phyloP scores from a whole-genome alignment of 2,797 vertebrate species.

The Eulemur rubriventer region DNA sequence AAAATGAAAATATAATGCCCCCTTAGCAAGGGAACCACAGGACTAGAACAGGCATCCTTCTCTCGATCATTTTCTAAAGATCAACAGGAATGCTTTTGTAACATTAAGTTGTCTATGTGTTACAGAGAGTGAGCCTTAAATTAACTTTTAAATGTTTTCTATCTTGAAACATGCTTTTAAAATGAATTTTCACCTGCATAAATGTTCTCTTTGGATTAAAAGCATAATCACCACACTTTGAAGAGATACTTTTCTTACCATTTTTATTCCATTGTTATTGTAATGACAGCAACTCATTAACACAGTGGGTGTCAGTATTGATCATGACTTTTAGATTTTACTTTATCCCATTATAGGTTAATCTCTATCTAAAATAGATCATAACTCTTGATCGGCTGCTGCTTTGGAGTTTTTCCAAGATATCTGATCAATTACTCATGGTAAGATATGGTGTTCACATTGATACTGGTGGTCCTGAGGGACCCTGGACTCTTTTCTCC shows the following conservation, averaged over 20 bases:
- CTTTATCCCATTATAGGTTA: not conserved
- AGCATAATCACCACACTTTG: conserved; percentile 33
- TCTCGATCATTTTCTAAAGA: not conserved
- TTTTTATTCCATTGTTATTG: conserved; percentile 49
- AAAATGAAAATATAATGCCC: not conserved
- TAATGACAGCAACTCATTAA: conserved; percentile 61
- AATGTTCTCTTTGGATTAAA: conserved; percentile 46
- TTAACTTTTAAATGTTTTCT: conserved; percentile 45
- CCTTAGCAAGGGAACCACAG: not conserved
- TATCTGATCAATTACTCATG: not conserved
- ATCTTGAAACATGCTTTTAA: conserved; percentile 45
- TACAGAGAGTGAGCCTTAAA: not conserved
- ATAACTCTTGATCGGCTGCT: not conserved
- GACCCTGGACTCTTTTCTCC: not conserved
- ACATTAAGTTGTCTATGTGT: conserved; percentile 27
- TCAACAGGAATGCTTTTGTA: not conserved
- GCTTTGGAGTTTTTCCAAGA: conserved; percentile 31
- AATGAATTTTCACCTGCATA: conserved; percentile 55
- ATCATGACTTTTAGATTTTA: conserved; percentile 48
- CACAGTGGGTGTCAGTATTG: conserved; percentile 30
- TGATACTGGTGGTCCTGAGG: not conserved
- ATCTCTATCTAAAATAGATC: conserved; percentile 53
- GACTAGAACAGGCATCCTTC: not conserved
- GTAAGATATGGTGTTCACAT: conserved; percentile 32
- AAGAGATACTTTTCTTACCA: conserved; percentile 39